Percentiles rank a stretch among this genome's conserved stretches.
phyloP scores from a whole-genome alignment of 2,113 vertebrate genomes.

The Erythrocercus mccallii region DNA sequence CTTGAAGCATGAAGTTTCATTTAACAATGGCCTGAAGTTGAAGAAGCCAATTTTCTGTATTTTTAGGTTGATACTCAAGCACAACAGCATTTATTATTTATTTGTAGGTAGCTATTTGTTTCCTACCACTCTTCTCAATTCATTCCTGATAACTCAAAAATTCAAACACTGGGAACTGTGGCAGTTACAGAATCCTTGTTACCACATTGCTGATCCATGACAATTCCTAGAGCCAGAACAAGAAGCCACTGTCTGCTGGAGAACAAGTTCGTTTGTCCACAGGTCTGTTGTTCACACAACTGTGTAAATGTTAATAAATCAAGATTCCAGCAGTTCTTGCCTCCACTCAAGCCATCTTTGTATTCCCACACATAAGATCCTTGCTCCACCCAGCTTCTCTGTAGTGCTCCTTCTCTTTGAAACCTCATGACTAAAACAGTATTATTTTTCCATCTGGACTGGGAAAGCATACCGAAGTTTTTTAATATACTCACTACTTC shows the following conservation, averaged over 20 bases:
- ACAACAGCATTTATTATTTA: background rate
- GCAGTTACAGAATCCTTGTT: background rate
- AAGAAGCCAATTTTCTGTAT: background rate
- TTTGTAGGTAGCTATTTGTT: background rate
- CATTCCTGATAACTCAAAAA: background rate
- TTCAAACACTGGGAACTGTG: background rate
- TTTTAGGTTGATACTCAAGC: background rate
- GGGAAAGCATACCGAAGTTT: background rate
- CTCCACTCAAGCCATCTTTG: background rate
- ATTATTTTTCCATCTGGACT: constrained; percentile 24
- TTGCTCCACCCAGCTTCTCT: background rate
- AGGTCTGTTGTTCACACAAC: background rate
- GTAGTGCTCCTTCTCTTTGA: background rate
- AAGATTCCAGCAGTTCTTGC: background rate
- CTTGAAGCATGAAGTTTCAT: background rate
- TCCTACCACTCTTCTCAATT: background rate
- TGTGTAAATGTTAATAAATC: background rate
- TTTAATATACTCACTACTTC: constrained; percentile 3
- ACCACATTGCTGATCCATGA: background rate
- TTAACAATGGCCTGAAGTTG: background rate
- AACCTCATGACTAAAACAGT: background rate
- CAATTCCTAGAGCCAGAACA: background rate
- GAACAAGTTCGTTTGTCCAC: background rate
- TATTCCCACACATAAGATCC: background rate
- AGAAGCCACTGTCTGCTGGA: background rate